phyloP scores from a whole-genome alignment of 2,113 vertebrate genomes.

The Calcarius ornatus region DNA sequence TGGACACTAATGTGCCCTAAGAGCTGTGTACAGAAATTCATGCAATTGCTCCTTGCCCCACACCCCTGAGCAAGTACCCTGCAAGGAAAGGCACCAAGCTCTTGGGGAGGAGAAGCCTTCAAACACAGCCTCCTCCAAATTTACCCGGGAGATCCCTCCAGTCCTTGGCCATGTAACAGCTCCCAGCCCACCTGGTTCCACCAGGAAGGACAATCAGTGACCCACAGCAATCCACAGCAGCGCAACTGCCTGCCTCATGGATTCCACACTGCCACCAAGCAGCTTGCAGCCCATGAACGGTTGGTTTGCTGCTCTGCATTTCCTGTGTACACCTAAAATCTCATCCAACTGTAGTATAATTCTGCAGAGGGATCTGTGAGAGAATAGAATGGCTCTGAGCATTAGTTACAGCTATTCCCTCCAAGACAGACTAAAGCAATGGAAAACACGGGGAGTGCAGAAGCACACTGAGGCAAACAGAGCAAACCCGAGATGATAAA shows the following conservation, averaged over 20 bases:
- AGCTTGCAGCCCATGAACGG: rapidly evolving
- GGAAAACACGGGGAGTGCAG: not conserved
- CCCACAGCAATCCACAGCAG: not conserved
- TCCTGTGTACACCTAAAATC: not conserved
- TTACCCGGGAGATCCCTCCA: not conserved
- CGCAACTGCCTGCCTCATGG: not conserved
- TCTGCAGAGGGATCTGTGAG: not conserved
- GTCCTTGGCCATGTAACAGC: not conserved
- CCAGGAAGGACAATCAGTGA: not conserved
- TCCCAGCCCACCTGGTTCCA: not conserved
- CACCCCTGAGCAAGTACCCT: not conserved
- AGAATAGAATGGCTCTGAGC: not conserved
- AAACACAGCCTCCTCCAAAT: not conserved
- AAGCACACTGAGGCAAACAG: not conserved
- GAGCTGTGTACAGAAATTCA: not conserved
- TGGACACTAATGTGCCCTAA: not conserved
- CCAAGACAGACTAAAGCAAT: not conserved
- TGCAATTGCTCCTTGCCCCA: not conserved
- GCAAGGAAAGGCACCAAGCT: not conserved
- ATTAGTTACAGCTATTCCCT: not conserved
- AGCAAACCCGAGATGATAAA: not conserved
- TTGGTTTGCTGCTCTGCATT: not conserved
- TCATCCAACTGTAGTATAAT: not conserved
- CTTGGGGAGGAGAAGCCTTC: not conserved
- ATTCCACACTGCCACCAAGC: rapidly evolving